Conservation (phyloP, 2,113 vertebrate species). For the Clarias batrachus region DNA sequence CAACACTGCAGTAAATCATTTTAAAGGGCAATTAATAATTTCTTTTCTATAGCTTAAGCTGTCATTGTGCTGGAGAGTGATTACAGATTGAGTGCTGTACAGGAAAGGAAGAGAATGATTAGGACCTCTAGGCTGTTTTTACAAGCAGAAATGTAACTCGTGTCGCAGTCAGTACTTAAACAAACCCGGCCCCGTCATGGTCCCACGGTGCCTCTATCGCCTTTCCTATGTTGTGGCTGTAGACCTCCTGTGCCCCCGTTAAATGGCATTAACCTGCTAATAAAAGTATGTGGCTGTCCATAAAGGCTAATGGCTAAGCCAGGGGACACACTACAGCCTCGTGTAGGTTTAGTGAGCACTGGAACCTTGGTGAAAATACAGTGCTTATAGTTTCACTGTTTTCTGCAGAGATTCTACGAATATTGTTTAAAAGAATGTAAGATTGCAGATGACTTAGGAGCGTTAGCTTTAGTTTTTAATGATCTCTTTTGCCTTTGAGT, state of each 20-base stretch:
- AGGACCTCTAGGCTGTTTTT: neutral
- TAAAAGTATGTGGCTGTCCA: constrained; percentile 75
- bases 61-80: constrained; percentile 12
- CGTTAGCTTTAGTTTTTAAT: neutral
- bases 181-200: constrained; percentile 47
- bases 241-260: constrained; percentile 63
- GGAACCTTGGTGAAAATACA: constrained; percentile 57
- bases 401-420: neutral
- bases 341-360: constrained; percentile 51
- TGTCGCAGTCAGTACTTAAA: neutral
- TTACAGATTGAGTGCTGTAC: neutral
- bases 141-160: neutral
- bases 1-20: neutral
- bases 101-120: neutral
- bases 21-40: neutral
- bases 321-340: constrained; percentile 55
- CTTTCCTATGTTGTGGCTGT: constrained; percentile 67
- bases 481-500: neutral
- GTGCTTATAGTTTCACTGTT: neutral
- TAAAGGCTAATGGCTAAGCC: constrained; percentile 71
- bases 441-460: neutral
- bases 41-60: constrained; percentile 10
- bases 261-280: constrained; percentile 73
- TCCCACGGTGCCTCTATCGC: constrained; percentile 58
- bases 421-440: neutral